phyloP scores from a whole-genome alignment of 2,888 invertebrate genomes.

The Mycalesis mineus region DNA sequence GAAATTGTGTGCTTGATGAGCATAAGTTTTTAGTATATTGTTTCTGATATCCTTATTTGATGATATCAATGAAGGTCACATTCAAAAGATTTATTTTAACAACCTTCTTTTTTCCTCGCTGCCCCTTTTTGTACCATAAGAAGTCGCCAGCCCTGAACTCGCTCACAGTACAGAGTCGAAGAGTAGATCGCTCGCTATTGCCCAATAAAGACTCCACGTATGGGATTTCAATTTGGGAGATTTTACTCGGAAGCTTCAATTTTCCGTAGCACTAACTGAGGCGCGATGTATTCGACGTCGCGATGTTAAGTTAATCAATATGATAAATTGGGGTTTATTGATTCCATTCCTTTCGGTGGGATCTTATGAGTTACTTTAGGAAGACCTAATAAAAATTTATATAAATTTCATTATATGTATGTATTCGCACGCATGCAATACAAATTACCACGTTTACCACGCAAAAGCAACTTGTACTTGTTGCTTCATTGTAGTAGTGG shows the following conservation, averaged over 20 bases:
- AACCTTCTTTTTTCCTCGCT: too few species aligned
- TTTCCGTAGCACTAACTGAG: conserved; percentile 25
- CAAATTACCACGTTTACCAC: too few species aligned
- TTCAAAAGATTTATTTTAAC: too few species aligned
- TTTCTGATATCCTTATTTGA: too few species aligned
- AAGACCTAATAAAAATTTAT: neutral
- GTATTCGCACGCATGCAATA: too few species aligned
- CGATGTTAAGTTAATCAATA: conserved; percentile 17
- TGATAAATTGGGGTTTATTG: conserved; percentile 8
- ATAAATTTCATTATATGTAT: neutral
- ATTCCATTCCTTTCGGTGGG: neutral
- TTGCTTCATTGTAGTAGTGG: too few species aligned
- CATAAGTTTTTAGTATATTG: too few species aligned
- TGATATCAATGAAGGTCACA: too few species aligned
- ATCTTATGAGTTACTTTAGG: neutral
- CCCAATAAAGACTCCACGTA: conserved; percentile 56
- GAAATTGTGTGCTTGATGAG: too few species aligned
- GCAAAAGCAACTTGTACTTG: too few species aligned
- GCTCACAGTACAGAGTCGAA: conserved; percentile 13
- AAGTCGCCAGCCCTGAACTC: conserved; percentile 23
- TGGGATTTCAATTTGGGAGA: conserved; percentile 58
- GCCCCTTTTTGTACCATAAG: too few species aligned
- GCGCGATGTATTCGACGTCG: conserved; percentile 21
- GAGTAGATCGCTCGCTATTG: conserved; percentile 46
- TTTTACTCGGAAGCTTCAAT: conserved; percentile 30